Base-by-base conservation (phyloP, 2,888 invertebrate species). In the Apotomis capreana region DNA sequence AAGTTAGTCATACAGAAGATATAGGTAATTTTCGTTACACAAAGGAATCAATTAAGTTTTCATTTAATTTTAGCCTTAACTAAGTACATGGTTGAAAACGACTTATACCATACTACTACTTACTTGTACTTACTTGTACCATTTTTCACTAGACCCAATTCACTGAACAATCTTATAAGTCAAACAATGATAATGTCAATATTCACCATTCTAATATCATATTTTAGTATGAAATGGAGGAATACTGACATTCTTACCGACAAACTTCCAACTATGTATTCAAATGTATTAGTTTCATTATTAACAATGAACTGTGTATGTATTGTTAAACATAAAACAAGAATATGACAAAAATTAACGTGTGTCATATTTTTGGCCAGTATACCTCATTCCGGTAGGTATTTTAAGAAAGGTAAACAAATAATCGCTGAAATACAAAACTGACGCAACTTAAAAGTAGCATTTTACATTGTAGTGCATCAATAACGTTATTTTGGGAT, bases 301-400 rank as follows among this genome's bases (percentile, higher is more conserved):
- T 40, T 40, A 40, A 49, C 4, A 12, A 37, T 3, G 12, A 55
- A 44, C 26, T 52, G 37, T 37, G 15, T 13, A 44, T 40, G 15
- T 63, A 52, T 37, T 64, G 52, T 63, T 52, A 15, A 37, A 52
- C 13, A 44, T 44, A 4, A 44, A 62, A 8, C 6, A 62, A 37
- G 5, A 49, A 54, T 54, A 62, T 49, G 13, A 54, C 54, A 62
- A 26, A 49, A 26, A 62, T 61, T 49, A 12, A 36, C 13, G 1
- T 10, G 5, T 40, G 37, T 63, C 37, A 51, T 62, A 37, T 52
- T 46, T 65, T 57, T 49, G 54, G 63, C 54, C 26, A n/a, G 9
- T 44, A 4, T 49, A 52, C 44, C 46, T 57, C 65, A 65, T 65
- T 65, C 65, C 65, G 65, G 36, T 65, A 65, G 64, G 44, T n/a